Base-by-base conservation (phyloP, 2,113 vertebrate genomes). In the Scatophagus argus region DNA sequence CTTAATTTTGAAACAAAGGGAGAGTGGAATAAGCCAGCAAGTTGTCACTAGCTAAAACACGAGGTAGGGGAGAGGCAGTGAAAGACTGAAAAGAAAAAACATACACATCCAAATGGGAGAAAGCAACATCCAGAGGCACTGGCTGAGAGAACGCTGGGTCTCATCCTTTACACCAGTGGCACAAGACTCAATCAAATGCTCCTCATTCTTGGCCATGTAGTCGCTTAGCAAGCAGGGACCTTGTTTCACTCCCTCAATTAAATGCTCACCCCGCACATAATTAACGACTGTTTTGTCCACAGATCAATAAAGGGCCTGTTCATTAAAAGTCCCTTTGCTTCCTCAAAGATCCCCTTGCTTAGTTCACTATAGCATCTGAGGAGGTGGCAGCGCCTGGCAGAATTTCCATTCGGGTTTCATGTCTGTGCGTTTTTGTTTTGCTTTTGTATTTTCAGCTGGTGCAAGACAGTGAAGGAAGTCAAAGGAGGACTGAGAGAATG, bases 251-350 rank as follows among this genome's bases (percentile, higher is more conserved):
- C 70, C 76, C 84, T 92, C 92, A 94, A 93, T 95, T 92, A 95
- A 94, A 94, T 82, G 89, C 85, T 86, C 89, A 79, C 87, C 87
- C 89, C 76, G 71, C 87, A 91, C 89, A 93, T 95, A 94, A 94
- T 95, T 94, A 95, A 94, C 84, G 79, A 91, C 89, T 92, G 92
- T 94, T 94, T 94, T 93, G 93, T 94, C 92, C 87, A 92, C 90
- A 88, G 93, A 95, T 95, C 94, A 92, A 95, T 94, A 93, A 88
- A 85, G 68, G 81, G 82, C 65, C 83, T 88, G 91, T 94, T 94
- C 94, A 94, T 93, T 94, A 93, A 93, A 94, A 90, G 87, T 93
- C 92, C 89, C 89, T 90, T 91, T 82, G 88, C 86, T 87, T 85
- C 81, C 81, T 73, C 83, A 77, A 87, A 82, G 83, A 89, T 90